Evolutionary conservation across 2,113 vertebrate genomes (phyloP).

Genomic region (rabbit (Oryctolagus cuniculus)): DNA sequence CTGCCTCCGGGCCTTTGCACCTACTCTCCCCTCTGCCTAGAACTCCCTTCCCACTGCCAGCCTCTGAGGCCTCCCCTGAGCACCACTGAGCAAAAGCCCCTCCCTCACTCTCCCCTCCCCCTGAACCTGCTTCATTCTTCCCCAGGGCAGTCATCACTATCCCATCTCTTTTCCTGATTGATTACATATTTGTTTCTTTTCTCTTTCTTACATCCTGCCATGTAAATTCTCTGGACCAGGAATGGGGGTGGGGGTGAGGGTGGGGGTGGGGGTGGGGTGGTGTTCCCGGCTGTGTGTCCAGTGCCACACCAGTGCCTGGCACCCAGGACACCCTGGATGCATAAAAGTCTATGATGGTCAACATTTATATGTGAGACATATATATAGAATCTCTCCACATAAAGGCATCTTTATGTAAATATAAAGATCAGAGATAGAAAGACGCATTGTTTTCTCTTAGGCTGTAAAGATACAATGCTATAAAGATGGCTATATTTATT

Average conservation of each 20-base stretch:
- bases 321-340: conserved; percentile 31
- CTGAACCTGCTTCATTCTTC: not conserved
- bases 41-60: too few relatives aligned
- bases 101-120: rapidly evolving
- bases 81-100: not conserved
- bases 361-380: conserved; percentile 20
- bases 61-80: not conserved
- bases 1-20: not conserved
- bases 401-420: conserved; percentile 71
- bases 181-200: not conserved
- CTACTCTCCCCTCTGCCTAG: not conserved
- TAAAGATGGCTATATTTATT: conserved; percentile 74
- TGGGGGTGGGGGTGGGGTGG: too few relatives aligned
- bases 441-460: conserved; percentile 68
- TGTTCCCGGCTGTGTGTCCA: not conserved
- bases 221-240: not conserved
- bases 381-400: conserved; percentile 32
- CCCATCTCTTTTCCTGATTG: not conserved
- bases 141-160: rapidly evolving
- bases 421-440: conserved; percentile 50
- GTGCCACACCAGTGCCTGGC: conserved; percentile 64
- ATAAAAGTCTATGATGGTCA: not conserved
- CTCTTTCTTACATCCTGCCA: not conserved
- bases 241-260: too few relatives aligned
- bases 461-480: conserved; percentile 65